Evolutionary conservation across 2,113 vertebrate genomes (phyloP).

Genomic region (Chelonoidis abingdonii): DNA sequence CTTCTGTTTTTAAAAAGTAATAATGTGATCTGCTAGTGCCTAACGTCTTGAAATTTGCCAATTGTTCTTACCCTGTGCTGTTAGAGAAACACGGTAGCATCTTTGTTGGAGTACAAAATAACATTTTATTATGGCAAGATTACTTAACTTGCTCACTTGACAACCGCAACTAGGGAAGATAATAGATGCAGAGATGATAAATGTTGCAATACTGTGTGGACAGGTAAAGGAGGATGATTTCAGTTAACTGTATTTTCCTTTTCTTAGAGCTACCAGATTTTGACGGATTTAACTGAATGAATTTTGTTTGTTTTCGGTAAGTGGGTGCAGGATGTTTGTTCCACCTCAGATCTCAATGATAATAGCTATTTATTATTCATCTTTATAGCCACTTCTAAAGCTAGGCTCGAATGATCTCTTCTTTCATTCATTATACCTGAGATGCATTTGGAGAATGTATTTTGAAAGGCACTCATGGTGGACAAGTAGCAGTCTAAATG

Average conservation of each 20-base stretch:
- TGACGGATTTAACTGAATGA: no score
- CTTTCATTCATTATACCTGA: neutral
- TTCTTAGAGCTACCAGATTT: neutral
- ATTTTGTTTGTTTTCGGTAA: no score
- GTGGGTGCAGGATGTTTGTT: neutral
- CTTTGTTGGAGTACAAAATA: neutral
- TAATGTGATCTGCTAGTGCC: no score
- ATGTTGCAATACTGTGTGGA: neutral
- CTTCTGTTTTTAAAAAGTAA: neutral
- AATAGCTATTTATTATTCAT: neutral
- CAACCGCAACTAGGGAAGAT: neutral
- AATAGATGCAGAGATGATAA: neutral
- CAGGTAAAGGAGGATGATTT: neutral
- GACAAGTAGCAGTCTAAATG: neutral
- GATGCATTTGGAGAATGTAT: neutral
- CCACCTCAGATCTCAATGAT: neutral
- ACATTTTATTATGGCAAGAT: neutral
- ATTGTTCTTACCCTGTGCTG: fast-evolving
- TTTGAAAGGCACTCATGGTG: neutral
- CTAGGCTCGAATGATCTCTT: neutral
- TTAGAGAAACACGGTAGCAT: neutral
- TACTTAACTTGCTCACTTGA: neutral
- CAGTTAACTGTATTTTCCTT: neutral
- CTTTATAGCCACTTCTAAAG: neutral
- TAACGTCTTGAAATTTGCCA: fast-evolving